Percentiles rank a stretch among this genome's conserved stretches.
Conservation (phyloP, 1,140 invertebrate genomes). For the Papilio machaon region DNA sequence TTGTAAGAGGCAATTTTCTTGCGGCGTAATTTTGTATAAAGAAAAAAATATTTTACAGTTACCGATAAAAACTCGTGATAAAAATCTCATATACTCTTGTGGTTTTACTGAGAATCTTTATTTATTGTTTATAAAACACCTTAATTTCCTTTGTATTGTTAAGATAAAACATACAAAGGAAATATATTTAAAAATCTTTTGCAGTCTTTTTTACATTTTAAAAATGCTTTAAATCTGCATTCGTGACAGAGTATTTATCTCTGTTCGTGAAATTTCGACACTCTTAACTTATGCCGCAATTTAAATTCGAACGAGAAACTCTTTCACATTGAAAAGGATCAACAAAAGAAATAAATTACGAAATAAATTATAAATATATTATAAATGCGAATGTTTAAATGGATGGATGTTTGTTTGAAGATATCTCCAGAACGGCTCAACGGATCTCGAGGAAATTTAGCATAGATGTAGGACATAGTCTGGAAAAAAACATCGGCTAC, state of each 20-base stretch:
- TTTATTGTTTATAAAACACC: background rate
- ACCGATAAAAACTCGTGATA: background rate
- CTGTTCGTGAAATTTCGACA: conserved; percentile 28
- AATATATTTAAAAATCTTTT: background rate
- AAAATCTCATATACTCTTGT: background rate
- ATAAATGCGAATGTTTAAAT: too few species aligned
- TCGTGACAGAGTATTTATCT: conserved; percentile 32
- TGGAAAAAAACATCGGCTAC: too few species aligned
- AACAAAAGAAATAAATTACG: background rate
- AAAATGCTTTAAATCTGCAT: conserved; percentile 8
- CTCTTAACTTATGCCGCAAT: conserved; percentile 19
- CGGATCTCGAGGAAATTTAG: too few species aligned
- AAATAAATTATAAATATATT: too few species aligned
- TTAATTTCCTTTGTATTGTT: background rate
- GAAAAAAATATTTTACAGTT: too few species aligned
- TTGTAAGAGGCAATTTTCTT: too few species aligned
- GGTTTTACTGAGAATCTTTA: background rate
- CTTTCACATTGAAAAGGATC: background rate
- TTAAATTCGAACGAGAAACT: conserved; percentile 29
- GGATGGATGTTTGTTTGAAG: too few species aligned
- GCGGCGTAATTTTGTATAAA: too few species aligned
- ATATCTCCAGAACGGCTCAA: too few species aligned
- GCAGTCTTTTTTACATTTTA: background rate
- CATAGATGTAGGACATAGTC: too few species aligned
- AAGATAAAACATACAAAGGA: conserved; percentile 13